Base-by-base conservation (phyloP, 1,140 invertebrate genomes). In the Drosophila cardini region DNA sequence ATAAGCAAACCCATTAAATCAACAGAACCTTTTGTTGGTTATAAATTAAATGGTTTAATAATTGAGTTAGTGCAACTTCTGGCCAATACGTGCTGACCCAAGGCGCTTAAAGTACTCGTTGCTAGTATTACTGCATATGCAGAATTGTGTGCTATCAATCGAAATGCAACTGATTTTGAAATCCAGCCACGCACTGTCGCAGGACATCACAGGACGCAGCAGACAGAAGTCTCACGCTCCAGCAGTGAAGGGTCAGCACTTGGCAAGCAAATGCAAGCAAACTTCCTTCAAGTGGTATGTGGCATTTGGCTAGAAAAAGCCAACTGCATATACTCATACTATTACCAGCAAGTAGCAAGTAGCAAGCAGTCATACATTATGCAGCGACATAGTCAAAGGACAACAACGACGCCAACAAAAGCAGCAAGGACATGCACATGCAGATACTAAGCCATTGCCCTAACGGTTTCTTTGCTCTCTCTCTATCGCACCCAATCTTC, bases 351-450 rank as follows among this genome's bases (percentile, higher is more conserved):
- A 48, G 10, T 21, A 18, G 11, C 46, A 50, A 38, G 36, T 42
- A 38, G 60, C 34, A 53, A 87, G 83, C 73, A 89, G 83, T 87
- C 83, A 87, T 87, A 87, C 87, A 87, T 87, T 87, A 87, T 87
- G 84, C 84, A 87, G 83, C 76, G 84, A 87, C 79, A 87, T 73
- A 83, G 83, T 80, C 83, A 82, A 89, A 87, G 79, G 84, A 87
- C 83, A 87, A 79, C 76, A 67, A 83, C 76, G 57, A 75, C 38
- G 55, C 36, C 55, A 50, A 45, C 38, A 67, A 58, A 56, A 69
- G 40, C 62, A 67, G 63, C 64, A 85, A 67, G 61, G 64, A 78
- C 60, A 63, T 73, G 78, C 82, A 82, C 70, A 58, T 80, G 62
- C 74, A 77, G 40, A 77, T 69, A 61, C 63, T 76, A 83, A 76